These are phyloP conservation scores for Rotaria sp. DNA, from an alignment of 2,888 invertebrate genomes.

Conservation along the genomic window DNA sequence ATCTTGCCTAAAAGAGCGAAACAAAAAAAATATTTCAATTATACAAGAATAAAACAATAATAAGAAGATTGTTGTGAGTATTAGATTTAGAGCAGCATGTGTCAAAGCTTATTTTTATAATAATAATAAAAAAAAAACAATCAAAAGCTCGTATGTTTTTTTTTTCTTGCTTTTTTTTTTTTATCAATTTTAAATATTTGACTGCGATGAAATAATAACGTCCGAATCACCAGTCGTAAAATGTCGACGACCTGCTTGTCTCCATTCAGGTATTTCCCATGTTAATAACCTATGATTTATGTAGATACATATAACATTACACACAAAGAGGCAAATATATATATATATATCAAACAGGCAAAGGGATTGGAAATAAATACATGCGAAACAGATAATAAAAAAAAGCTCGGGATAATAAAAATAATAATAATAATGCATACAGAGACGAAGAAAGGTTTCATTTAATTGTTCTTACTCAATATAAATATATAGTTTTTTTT, in stretches of 20 bases:
- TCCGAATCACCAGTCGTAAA: not conserved
- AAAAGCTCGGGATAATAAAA: not conserved
- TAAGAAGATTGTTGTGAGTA: not conserved
- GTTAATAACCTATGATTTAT: slow-evolving; percentile 13
- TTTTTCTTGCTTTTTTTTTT: not conserved
- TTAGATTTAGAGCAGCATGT: not conserved
- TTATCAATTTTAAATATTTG: not conserved
- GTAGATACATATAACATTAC: not conserved
- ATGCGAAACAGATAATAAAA: not conserved
- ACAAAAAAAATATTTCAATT: no score
- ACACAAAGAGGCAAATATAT: not conserved
- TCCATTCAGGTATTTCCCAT: slow-evolving; percentile 20
- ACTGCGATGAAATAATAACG: not conserved
- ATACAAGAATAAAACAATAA: not conserved
- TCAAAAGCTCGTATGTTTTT: not conserved
- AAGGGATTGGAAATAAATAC: not conserved
- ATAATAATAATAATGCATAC: not conserved
- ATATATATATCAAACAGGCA: not conserved
- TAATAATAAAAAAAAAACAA: not conserved
- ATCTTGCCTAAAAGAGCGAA: not conserved
- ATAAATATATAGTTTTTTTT: not conserved
- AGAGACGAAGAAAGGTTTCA: not conserved
- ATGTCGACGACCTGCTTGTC: not conserved
- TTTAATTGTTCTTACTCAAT: not conserved
- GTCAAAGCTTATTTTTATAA: not conserved